Evolutionary conservation across 2,888 invertebrate genomes (phyloP).

Genomic region (Yponomeuta plumbellus): DNA sequence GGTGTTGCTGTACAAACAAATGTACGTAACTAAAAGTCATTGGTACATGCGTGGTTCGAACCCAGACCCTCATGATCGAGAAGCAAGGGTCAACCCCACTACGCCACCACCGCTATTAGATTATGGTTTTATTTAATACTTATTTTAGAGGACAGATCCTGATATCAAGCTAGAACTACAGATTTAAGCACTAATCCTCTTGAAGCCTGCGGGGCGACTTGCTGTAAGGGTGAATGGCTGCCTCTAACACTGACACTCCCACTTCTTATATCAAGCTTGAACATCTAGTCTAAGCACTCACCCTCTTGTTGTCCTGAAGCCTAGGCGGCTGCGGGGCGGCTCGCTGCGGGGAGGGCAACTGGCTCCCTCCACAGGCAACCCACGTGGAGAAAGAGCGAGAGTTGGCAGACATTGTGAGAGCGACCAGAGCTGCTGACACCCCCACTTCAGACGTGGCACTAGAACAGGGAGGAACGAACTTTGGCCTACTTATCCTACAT

Average conservation of each 20-base stretch:
- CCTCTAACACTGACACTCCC: too few relatives aligned
- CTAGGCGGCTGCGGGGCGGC: conserved; percentile 78
- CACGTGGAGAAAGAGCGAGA: conserved; percentile 44
- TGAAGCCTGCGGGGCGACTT: conserved; percentile 83
- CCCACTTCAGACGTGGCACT: conserved; percentile 69
- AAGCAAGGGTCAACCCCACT: too few relatives aligned
- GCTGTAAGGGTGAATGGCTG: conserved; percentile 50
- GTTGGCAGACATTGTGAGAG: conserved; percentile 30
- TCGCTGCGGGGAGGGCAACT: conserved; percentile 87
- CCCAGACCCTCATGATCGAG: too few relatives aligned
- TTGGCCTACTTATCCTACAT: too few relatives aligned
- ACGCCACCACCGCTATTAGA: too few relatives aligned
- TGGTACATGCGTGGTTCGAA: too few relatives aligned
- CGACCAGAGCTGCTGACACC: conserved; percentile 60
- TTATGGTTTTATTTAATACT: too few relatives aligned
- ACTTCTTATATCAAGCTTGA: conserved; percentile 27
- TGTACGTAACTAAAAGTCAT: too few relatives aligned
- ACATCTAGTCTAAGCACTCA: conserved; percentile 31
- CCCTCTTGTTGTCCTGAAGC: conserved; percentile 88
- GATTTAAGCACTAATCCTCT: conserved; percentile 74
- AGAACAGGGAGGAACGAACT: conserved; percentile 22
- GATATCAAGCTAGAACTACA: too few relatives aligned
- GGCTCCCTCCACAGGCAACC: conserved; percentile 84
- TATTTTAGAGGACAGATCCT: too few relatives aligned
- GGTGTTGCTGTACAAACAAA: too few relatives aligned